Base-by-base conservation (phyloP, 2,113 vertebrate species). In the Tyto alba region DNA sequence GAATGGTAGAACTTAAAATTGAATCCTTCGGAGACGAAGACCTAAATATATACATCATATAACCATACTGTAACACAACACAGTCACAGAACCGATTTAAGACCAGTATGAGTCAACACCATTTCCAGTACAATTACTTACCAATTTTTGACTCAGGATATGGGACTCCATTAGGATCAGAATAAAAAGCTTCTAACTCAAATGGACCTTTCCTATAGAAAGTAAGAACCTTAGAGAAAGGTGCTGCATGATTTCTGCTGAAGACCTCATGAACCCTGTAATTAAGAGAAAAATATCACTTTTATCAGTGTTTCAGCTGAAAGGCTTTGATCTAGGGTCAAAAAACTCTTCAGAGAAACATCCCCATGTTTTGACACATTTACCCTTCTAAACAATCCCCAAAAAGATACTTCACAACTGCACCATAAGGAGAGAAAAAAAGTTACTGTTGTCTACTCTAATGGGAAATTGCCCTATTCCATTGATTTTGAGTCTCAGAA, bases 61-160 rank as follows among this genome's bases (percentile, higher is more conserved):
- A 94, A 57, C 7, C 40, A 45, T 36, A 78, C 8, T 32, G 11
- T 36, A 91, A n/a, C 16, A 73, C 19, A 91, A 22, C 3, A 74
- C 6, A 19, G 16, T 56, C 66, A 72, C 30, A 86, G 30, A 59
- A 64, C 15, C 30, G 6, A 74, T 56, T 55, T 38, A 47, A 85
- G 16, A 85, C 21, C 36, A 27, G 38, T 25, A 17, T 4, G 3
- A 91, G 47, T 56, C 29, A 77, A 6, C 6, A 53, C 3, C 27
- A 56, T 26, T 89, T 72, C 60, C 48, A 81, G 29, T 19, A 92
- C 30, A 82, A 43, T 3, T 29, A 67, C 95, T 98, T 97, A 99
- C 98, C 98, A 82, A 99, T 99, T 96, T 98, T 98, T 85, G 97
- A 95, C 88, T 99, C 98, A 11, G 98, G 98, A 93, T 98, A 98